These are phyloP conservation scores for Microcebus lehilahytsara DNA, from an alignment of 2,113 vertebrate genomes.

Conservation along the genomic window DNA sequence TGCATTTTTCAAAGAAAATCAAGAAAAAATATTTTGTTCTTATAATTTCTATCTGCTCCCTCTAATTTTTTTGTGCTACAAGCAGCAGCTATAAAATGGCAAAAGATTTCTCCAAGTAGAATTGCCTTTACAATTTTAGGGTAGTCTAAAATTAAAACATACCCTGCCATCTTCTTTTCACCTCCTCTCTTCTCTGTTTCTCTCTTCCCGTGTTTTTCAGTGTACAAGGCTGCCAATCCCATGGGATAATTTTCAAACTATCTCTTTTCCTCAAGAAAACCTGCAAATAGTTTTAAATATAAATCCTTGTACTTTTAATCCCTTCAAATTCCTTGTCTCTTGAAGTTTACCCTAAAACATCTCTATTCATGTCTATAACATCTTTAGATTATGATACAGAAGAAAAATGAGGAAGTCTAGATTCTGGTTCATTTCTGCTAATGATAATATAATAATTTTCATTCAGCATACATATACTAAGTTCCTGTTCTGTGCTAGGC, in stretches of 20 bases:
- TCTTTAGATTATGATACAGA: neutral
- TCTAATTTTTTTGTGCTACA: neutral
- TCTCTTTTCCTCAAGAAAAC: neutral
- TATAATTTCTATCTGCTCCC: neutral
- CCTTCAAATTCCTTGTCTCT: neutral
- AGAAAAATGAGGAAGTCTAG: neutral
- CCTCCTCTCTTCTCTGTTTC: neutral
- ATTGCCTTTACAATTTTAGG: neutral
- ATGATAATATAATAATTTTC: neutral
- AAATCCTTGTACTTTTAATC: neutral
- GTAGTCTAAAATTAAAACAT: neutral
- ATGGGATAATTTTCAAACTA: neutral
- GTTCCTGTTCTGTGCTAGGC: neutral
- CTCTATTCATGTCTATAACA: neutral
- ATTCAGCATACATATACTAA: neutral
- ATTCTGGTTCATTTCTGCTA: neutral
- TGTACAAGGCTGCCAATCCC: neutral
- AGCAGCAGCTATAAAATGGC: neutral
- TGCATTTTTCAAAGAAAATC: neutral
- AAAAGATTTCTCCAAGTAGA: neutral
- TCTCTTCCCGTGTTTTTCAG: neutral
- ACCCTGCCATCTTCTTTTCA: neutral
- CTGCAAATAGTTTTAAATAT: neutral
- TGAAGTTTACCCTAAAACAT: neutral
- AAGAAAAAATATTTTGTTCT: constrained; percentile 8